phyloP scores from a whole-genome alignment of 2,797 vertebrate genomes.

The Pelochelys cantorii region DNA sequence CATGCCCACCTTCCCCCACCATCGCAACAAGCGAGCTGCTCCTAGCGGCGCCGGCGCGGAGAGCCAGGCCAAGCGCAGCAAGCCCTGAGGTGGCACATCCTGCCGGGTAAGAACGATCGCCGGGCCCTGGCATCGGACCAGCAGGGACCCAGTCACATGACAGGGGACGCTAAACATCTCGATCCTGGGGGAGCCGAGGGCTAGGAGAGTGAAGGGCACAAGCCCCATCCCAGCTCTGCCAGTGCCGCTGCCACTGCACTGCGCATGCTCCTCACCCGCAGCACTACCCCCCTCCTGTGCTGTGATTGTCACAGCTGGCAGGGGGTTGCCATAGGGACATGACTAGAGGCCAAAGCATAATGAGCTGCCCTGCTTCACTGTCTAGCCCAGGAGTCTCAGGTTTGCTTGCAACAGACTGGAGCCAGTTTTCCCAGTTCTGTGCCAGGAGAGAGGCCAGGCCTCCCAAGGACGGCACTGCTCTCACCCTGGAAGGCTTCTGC shows the following conservation, averaged over 20 bases:
- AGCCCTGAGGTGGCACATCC: slow-evolving; percentile 76
- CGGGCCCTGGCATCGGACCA: background rate
- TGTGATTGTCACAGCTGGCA: background rate
- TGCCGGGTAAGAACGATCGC: fast-evolving
- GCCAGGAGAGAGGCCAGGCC: background rate
- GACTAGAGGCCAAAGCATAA: background rate
- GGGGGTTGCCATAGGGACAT: background rate
- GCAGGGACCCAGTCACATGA: background rate
- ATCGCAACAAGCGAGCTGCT: slow-evolving; percentile 90
- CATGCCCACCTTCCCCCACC: slow-evolving; percentile 98
- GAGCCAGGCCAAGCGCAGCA: slow-evolving; percentile 85
- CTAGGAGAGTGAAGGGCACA: background rate
- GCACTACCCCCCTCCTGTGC: background rate
- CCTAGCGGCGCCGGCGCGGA: background rate
- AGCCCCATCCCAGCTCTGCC: background rate
- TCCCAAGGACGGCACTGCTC: background rate
- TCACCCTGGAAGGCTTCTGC: background rate
- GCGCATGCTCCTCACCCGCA: background rate
- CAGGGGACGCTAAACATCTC: background rate
- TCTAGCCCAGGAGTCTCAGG: background rate
- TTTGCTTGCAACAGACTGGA: background rate
- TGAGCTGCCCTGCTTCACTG: background rate
- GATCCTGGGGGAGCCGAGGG: background rate
- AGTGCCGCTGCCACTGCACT: background rate
- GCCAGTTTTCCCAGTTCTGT: background rate